These are phyloP conservation scores for Cryptomyrus ogoouensis DNA, from an alignment of 2,113 vertebrate species.

Conservation along the genomic window DNA sequence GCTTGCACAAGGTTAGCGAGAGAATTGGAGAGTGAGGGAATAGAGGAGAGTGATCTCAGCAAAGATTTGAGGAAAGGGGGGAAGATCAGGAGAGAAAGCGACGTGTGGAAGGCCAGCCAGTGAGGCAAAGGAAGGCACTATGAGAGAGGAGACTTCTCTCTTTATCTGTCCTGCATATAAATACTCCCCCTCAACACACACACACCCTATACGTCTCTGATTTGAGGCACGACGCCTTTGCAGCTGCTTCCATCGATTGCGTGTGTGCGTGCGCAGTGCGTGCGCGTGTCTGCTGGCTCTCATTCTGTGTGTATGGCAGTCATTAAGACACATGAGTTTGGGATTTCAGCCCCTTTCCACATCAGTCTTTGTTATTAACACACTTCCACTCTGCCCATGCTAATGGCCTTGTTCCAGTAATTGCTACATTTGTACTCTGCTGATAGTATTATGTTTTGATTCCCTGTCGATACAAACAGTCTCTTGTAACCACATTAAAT, in stretches of 20 bases:
- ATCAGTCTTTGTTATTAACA: conserved; percentile 18
- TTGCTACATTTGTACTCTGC: conserved; percentile 29
- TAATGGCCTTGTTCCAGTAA: conserved; percentile 24
- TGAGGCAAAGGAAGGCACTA: background rate
- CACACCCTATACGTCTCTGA: background rate
- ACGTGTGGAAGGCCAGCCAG: background rate
- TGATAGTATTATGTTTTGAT: conserved; percentile 22
- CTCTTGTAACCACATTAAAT: conserved; percentile 12
- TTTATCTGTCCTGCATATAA: background rate
- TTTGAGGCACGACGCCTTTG: background rate
- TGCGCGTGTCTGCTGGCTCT: background rate
- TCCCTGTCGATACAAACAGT: conserved; percentile 10
- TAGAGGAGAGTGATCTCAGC: background rate
- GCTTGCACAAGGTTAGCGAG: conserved; percentile 28
- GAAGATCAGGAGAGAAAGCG: background rate
- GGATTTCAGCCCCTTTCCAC: background rate
- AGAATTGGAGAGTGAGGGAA: background rate
- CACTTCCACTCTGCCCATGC: conserved; percentile 7
- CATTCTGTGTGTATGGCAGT: background rate
- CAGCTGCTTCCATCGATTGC: background rate
- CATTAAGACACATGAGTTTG: conserved; percentile 16
- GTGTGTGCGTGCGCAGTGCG: background rate
- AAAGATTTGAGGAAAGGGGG: background rate
- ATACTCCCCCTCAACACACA: background rate
- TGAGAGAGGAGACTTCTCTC: background rate